Percentiles rank a stretch among this genome's conserved stretches.
Conservation (phyloP, 2,888 invertebrate genomes). For the Anoncus sp. region DNA sequence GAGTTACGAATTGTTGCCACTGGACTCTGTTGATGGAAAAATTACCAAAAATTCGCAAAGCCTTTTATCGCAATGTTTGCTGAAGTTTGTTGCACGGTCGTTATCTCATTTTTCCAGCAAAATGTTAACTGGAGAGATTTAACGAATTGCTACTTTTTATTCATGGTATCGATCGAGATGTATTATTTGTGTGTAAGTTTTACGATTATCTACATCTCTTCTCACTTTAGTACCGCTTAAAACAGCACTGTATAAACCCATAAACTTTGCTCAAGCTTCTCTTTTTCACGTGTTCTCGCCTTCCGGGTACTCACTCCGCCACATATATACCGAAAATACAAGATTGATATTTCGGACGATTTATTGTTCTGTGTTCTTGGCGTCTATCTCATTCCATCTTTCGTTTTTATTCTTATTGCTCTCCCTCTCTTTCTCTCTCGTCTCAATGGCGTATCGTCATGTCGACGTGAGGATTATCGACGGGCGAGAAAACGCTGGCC, state of each 20-base stretch:
- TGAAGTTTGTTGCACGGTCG: no score
- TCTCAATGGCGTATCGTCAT: conserved; percentile 41
- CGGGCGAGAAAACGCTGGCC: conserved; percentile 56
- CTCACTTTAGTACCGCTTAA: background rate
- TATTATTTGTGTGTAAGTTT: background rate
- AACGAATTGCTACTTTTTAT: background rate
- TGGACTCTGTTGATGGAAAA: no score
- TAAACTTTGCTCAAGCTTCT: conserved; percentile 2
- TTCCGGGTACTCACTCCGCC: conserved; percentile 37
- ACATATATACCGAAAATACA: conserved; percentile 31
- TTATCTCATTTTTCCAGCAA: no score
- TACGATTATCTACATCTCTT: background rate
- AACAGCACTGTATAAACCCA: background rate
- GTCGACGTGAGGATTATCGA: conserved; percentile 62
- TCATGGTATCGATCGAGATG: background rate
- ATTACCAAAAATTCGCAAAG: no score
- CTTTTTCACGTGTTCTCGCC: conserved; percentile 14
- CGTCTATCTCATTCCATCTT: conserved; percentile 8
- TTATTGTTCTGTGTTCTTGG: conserved; percentile 43
- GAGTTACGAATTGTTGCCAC: no score
- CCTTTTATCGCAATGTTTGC: no score
- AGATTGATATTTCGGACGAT: conserved; percentile 60
- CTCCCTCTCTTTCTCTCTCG: conserved; percentile 36
- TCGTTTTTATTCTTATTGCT: conserved; percentile 30
- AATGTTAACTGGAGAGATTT: no score